phyloP scores from a whole-genome alignment of 2,888 invertebrate species.

The Melanargia galathea region DNA sequence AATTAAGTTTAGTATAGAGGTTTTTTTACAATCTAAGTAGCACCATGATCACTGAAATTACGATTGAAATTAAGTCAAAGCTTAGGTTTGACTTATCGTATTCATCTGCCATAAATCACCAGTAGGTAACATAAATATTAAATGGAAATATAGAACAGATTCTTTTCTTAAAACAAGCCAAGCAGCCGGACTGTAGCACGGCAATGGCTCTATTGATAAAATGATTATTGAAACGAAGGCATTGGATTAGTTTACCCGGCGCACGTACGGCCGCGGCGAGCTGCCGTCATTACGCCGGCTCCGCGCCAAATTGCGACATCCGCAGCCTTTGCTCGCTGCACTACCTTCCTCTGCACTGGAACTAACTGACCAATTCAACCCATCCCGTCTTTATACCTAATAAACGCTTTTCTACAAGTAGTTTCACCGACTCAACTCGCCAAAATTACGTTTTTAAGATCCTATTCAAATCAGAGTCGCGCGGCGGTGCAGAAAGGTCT shows the following conservation, averaged over 20 bases:
- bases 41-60: too few relatives aligned
- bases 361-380: constrained; percentile 41
- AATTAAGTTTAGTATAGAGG: too few relatives aligned
- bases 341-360: constrained; percentile 37
- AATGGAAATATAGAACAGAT: background rate
- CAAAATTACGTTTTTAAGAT: background rate
- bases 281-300: constrained; percentile 64
- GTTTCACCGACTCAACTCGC: constrained; percentile 1
- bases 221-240: constrained; percentile 46
- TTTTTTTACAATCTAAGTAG: too few relatives aligned
- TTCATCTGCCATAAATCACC: too few relatives aligned
- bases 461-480: too few relatives aligned
- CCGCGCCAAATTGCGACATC: constrained; percentile 74
- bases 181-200: constrained; percentile 29
- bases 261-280: constrained; percentile 63
- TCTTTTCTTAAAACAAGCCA: constrained; percentile 7
- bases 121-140: background rate
- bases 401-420: constrained; percentile 29
- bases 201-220: constrained; percentile 40
- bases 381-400: constrained; percentile 40
- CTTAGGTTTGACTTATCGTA: too few relatives aligned
- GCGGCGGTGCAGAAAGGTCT: too few relatives aligned
- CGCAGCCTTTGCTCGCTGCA: constrained; percentile 51
- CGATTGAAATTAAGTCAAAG: too few relatives aligned
- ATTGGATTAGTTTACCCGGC: constrained; percentile 53